phyloP scores from a whole-genome alignment of 2,888 invertebrate genomes.

The Sphaerophoria rueppellii region DNA sequence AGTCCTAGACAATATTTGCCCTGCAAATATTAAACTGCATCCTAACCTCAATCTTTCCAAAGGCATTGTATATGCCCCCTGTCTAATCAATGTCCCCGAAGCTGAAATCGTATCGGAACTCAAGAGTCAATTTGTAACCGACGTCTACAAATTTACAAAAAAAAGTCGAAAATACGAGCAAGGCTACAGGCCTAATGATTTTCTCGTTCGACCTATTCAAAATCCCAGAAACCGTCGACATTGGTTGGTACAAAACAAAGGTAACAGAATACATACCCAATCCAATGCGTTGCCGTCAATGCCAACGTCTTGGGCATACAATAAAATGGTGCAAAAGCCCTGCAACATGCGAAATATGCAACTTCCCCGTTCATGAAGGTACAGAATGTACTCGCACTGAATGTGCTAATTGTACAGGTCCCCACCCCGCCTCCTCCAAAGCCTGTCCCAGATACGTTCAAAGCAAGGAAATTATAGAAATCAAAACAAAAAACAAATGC shows the following conservation, averaged over 20 bases:
- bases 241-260: conserved; percentile 41
- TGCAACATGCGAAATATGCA: no score
- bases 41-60: conserved; percentile 8
- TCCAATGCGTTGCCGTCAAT: no score
- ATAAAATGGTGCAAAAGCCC: no score
- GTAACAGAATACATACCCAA: no score
- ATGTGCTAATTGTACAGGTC: no score
- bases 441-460: no score
- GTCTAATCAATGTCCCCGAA: conserved; percentile 23
- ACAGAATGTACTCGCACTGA: no score
- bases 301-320: neutral
- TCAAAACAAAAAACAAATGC: no score
- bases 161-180: neutral
- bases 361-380: neutral
- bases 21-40: neutral
- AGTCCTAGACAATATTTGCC: neutral
- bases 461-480: no score
- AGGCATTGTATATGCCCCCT: no score
- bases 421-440: no score
- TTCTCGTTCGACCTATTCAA: conserved; percentile 30
- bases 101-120: conserved; percentile 41
- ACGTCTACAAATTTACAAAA: conserved; percentile 42
- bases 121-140: conserved; percentile 14
- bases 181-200: conserved; percentile 29
- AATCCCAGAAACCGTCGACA: conserved; percentile 24